phyloP scores from a whole-genome alignment of 2,797 vertebrate species.

The Phoebastria nigripes region DNA sequence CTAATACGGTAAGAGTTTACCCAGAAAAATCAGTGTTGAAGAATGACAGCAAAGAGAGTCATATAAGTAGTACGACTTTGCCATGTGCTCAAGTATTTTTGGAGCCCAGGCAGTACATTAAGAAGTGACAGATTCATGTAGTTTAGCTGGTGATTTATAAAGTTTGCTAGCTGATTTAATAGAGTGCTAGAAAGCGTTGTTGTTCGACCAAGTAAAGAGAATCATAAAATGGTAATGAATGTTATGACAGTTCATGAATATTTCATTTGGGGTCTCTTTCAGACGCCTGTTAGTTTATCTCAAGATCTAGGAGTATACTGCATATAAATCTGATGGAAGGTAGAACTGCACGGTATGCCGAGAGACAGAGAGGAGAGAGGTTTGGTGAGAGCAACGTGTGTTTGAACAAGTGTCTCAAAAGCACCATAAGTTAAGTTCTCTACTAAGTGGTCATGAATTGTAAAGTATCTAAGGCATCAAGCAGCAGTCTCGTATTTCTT shows the following conservation, averaged over 20 bases:
- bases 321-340: conserved; percentile 49
- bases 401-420: not conserved
- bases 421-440: not conserved
- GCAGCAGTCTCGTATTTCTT: not conserved
- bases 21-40: conserved; percentile 36
- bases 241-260: conserved; percentile 76
- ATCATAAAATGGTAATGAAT: conserved; percentile 77
- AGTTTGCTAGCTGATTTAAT: conserved; percentile 73
- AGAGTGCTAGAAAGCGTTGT: conserved; percentile 68
- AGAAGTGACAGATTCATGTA: conserved; percentile 52
- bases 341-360: not conserved
- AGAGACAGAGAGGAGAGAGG: not conserved
- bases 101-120: conserved; percentile 50
- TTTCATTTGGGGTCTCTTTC: conserved; percentile 70
- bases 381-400: not conserved
- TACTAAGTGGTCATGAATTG: not conserved
- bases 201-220: conserved; percentile 75
- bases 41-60: not conserved
- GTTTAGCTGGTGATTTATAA: conserved; percentile 70
- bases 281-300: conserved; percentile 65
- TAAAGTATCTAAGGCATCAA: not conserved
- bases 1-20: not conserved
- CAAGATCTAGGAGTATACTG: conserved; percentile 51
- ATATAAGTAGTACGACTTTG: conserved; percentile 10
- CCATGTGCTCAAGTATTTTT: conserved; percentile 39